Percentiles rank a stretch among this genome's conserved stretches.
phyloP scores from a whole-genome alignment of 2,113 vertebrate species.

The Vulpes vulpes region DNA sequence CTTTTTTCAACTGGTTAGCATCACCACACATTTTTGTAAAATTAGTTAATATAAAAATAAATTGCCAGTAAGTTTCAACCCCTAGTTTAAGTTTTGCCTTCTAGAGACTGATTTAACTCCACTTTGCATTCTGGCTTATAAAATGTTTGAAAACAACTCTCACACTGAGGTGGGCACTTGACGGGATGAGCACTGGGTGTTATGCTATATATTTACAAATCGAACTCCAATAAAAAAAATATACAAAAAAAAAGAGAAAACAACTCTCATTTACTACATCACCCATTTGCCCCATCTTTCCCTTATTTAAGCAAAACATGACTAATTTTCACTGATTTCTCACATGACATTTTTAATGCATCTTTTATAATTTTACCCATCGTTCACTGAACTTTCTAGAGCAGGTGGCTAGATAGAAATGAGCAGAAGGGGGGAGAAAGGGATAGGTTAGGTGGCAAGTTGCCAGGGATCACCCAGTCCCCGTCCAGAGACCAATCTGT shows the following conservation, averaged over 20 bases:
- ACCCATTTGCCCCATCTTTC: neutral
- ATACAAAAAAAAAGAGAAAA: neutral
- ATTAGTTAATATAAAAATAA: constrained; percentile 48
- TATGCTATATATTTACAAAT: no score
- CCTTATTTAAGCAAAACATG: neutral
- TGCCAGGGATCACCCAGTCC: neutral
- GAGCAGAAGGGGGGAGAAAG: neutral
- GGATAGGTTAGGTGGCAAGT: neutral
- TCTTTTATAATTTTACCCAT: neutral
- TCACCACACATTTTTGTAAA: constrained; percentile 14
- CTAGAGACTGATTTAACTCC: neutral
- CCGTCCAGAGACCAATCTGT: no score
- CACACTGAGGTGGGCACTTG: neutral
- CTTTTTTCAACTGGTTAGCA: constrained; percentile 45
- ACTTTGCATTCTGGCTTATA: neutral
- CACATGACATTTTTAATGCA: neutral
- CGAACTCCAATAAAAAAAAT: no score
- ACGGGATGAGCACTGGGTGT: no score
- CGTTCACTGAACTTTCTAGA: neutral
- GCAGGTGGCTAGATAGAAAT: neutral
- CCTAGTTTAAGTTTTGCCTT: neutral
- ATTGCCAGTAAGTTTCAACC: neutral
- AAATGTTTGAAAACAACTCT: neutral
- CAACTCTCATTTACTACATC: neutral
- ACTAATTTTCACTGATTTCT: neutral